Evolutionary conservation across 2,113 vertebrate genomes (phyloP).

Genomic region (Notiomystis cincta): DNA sequence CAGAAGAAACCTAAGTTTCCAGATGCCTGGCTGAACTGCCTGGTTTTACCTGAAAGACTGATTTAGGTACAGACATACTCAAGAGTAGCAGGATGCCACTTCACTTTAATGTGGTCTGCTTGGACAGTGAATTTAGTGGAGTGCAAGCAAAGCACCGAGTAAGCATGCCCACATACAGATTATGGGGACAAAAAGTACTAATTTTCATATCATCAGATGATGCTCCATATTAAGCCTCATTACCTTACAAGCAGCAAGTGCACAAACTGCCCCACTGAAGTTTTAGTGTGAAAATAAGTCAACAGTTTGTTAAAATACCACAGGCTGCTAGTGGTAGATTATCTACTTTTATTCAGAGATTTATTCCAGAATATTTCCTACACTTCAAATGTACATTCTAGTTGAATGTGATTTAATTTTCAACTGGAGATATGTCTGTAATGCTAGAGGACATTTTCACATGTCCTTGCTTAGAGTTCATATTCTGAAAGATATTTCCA

Average conservation of each 20-base stretch:
- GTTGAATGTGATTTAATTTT: not conserved
- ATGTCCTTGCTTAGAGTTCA: not conserved
- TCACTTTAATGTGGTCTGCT: not conserved
- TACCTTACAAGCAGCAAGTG: not conserved
- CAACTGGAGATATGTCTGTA: not conserved
- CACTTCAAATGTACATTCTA: not conserved
- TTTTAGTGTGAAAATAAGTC: not conserved
- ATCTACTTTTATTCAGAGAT: not conserved
- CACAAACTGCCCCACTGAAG: not conserved
- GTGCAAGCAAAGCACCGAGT: not conserved
- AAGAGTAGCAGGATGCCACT: not conserved
- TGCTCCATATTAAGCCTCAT: not conserved
- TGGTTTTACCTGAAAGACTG: not conserved
- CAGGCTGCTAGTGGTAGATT: not conserved
- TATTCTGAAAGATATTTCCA: not conserved
- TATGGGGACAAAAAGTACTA: not conserved
- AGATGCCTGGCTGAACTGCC: not conserved
- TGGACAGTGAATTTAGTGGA: not conserved
- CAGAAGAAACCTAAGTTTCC: not conserved
- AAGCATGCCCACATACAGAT: not conserved
- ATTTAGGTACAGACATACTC: not conserved
- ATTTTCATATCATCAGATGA: not conserved
- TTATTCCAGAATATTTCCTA: not conserved
- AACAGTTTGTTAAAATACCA: not conserved
- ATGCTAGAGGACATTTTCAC: not conserved